Evolutionary conservation across 1,140 invertebrate species (phyloP), one percentile per base, ranked within the genome.

Genomic region (Tyrophagus putrescentiae): DNA sequence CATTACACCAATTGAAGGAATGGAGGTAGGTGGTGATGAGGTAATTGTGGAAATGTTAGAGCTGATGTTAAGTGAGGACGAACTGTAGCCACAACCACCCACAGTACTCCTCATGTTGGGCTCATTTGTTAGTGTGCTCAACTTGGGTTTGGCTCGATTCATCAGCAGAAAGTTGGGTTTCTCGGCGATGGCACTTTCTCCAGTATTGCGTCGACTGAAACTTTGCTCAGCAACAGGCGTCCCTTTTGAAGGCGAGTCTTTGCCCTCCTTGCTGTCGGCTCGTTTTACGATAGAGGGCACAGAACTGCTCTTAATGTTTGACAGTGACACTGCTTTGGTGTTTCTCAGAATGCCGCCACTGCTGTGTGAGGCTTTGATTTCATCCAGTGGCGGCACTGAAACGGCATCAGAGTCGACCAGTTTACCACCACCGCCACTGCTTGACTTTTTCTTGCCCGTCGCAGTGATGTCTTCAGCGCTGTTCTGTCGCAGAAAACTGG

Each of bases 401-500:
- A n/a, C 18, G 45, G 45, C 31, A 21, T 9, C 18, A 13, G 45
- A 48, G 7, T 9, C 45, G 18, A 7, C 31, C n/a, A n/a, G n/a
- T n/a, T n/a, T n/a, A n/a, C n/a, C n/a, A 29, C 7, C 45, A 6
- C 6, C 31, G 9, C 31, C 45, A 13, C 31, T 48, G 7, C 7
- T 9, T 13, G 45, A 48, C 45, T 48, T 48, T 48, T 48, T 48
- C 45, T 48, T 48, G 7, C 45, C 45, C 13, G 13, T 48, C 13
- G 13, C 31, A 18, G 21, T 48, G 9, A 48, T 7, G 31, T 48
- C 45, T 6, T 48, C 45, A 29, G 45, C 45, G 31, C 45, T 48
- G 31, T 48, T 48, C 18, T 48, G 45, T 7, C 45, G 7, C 7
- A 48, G 45, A 21, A 48, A 48, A 48, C 45, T 29, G 23, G 23